Conservation (phyloP, 2,797 vertebrate species). For the Hydrocynus forskahlii region DNA sequence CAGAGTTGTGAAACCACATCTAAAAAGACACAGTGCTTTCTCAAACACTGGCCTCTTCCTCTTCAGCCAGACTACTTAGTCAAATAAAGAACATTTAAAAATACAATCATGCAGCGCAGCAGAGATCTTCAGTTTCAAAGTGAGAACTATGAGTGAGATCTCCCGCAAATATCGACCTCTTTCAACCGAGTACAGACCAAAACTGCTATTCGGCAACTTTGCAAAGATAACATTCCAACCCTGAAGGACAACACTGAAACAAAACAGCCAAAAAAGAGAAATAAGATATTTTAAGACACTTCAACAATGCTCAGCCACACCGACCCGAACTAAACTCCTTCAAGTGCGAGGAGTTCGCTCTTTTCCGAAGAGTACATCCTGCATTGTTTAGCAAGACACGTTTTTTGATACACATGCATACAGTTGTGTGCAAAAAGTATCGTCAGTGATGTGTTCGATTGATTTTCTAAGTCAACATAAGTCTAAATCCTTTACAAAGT, state of each 20-base stretch:
- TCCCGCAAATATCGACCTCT: background rate
- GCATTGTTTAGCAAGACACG: too few species aligned
- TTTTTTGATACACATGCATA: too few species aligned
- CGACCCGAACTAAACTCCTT: too few species aligned
- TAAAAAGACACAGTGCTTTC: background rate
- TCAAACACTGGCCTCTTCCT: constrained; percentile 5
- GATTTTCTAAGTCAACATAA: too few species aligned
- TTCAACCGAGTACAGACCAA: background rate
- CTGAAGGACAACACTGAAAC: background rate
- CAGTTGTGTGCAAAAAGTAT: too few species aligned
- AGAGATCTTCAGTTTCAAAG: background rate
- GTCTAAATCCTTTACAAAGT: too few species aligned
- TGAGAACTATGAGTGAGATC: background rate
- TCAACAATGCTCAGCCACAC: too few species aligned
- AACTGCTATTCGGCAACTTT: background rate
- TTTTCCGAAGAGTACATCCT: too few species aligned
- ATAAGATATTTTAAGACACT: background rate
- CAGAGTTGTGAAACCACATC: constrained; percentile 22
- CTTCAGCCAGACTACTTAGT: background rate
- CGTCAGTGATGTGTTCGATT: too few species aligned
- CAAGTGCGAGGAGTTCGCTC: too few species aligned
- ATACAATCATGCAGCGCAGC: background rate
- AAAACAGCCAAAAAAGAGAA: too few species aligned
- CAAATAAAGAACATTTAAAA: constrained; percentile 15
- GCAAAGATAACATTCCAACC: background rate